Evolutionary conservation across 1,140 invertebrate genomes (phyloP), one percentile per base, ranked within the genome.

Genomic region (Archivesica marissinica): DNA sequence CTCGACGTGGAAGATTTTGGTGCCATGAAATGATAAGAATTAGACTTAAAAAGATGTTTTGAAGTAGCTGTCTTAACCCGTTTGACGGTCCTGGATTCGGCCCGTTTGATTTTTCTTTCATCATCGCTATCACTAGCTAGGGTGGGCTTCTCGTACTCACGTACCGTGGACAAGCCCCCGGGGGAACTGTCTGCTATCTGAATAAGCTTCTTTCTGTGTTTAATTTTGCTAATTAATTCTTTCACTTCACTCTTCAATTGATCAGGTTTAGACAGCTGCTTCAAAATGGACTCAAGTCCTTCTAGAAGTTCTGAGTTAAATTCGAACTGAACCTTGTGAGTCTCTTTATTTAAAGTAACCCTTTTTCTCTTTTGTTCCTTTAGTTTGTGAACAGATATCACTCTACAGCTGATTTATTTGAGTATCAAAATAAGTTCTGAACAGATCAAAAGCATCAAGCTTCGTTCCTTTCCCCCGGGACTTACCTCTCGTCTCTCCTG

Each of bases 201-300:
- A 70, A 70, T 70, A 41, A 70, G 66, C 23, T 70, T 70, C 9
- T 70, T 70, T 47, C 66, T 70, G 23, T 70, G n/a, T 2, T 23
- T 4, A 3, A 70, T 9, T 25, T 38, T 70, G 9, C 44, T 70
- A 6, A 47, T n/a, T 39, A 70, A 47, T 6, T 4, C 13, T 25
- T 41, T 39, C 23, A 25, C 66, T 4, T 2, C 9, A 39, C 6
- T n/a, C 2, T 70, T 4, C 25, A 68, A 3, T 7, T 28, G n/a
- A n/a, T n/a, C n/a, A n/a, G n/a, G n/a, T n/a, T 11, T 33, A 6
- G 59, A 38, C 2, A 11, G 33, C 28, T 33, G 35, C 20, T 6
- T n/a, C n/a, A 64, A 28, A 38, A 64, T 64, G 2, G 4, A 7
- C 59, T 28, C 20, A 4, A 64, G 4, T 4, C 23, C 59, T 7